phyloP scores from a whole-genome alignment of 2,113 vertebrate species.

The Bubo blakistoni region DNA sequence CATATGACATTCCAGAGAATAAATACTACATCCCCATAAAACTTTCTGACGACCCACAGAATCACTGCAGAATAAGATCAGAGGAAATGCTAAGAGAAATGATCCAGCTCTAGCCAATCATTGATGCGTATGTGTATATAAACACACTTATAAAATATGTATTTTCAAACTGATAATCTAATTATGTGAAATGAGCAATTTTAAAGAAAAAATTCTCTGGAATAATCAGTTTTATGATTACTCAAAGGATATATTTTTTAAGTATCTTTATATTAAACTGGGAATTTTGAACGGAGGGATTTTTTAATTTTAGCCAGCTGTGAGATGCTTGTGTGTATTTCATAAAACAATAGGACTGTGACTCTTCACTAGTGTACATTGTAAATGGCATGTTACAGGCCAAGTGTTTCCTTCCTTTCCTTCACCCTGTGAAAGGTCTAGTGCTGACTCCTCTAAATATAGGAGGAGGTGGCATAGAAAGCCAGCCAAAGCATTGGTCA shows the following conservation, averaged over 20 bases:
- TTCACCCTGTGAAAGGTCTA: neutral
- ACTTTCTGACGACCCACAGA: neutral
- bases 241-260: neutral
- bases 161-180: neutral
- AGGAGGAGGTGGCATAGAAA: neutral
- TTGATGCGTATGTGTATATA: neutral
- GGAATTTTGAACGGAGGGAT: neutral
- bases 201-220: neutral
- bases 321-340: neutral
- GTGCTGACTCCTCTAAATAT: neutral
- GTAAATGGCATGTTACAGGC: neutral
- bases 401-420: neutral
- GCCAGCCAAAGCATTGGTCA: neutral
- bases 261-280: neutral
- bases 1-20: neutral
- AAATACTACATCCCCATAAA: neutral
- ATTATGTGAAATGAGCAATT: neutral
- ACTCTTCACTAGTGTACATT: neutral
- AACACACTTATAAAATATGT: fast-evolving
- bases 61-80: neutral
- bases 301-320: neutral
- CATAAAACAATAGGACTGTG: neutral
- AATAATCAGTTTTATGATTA: neutral
- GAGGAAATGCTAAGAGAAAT: neutral
- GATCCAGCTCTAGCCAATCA: neutral